These are phyloP conservation scores for Eunapius fragilis DNA, from an alignment of 37 sponge, comb jelly and placozoan genomes.

Conservation along the genomic window DNA sequence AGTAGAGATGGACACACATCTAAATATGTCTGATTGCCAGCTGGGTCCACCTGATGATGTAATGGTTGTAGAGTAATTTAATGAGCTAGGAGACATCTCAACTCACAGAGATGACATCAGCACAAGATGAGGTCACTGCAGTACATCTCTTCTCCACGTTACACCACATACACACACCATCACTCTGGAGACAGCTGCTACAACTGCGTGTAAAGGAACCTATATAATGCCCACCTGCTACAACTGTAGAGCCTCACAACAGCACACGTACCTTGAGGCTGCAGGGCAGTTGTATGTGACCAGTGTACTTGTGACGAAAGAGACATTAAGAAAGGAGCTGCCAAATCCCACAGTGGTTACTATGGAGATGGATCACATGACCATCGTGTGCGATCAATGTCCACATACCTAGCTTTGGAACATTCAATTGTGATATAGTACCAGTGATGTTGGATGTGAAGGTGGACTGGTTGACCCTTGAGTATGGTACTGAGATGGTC, in stretches of 20 bases:
- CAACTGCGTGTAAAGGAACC: constrained; percentile 37
- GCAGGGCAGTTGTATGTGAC: constrained; percentile 27
- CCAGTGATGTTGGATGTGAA: not conserved
- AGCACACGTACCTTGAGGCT: constrained; percentile 35
- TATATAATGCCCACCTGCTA: constrained; percentile 21
- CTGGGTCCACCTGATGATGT: not conserved
- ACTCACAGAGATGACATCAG: not conserved
- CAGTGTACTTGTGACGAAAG: constrained; percentile 34
- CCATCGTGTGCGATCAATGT: not conserved
- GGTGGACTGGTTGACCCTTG: not conserved
- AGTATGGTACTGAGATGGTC: not conserved
- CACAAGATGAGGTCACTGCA: constrained; percentile 28
- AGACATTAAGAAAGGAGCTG: constrained; percentile 8
- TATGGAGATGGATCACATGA: not conserved
- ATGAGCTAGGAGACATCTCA: too few relatives aligned
- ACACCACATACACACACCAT: constrained; percentile 51
- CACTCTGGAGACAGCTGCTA: constrained; percentile 38
- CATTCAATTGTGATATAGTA: not conserved
- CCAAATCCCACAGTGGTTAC: constrained; percentile 38
- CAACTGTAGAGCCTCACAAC: constrained; percentile 32
- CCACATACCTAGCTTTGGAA: not conserved
- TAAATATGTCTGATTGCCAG: not conserved
- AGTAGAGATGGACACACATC: constrained; percentile 43
- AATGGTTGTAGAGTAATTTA: too few relatives aligned
- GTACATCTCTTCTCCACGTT: constrained; percentile 34